Conservation (phyloP, 1,140 invertebrate species). For the Brachionus plicatilis region DNA sequence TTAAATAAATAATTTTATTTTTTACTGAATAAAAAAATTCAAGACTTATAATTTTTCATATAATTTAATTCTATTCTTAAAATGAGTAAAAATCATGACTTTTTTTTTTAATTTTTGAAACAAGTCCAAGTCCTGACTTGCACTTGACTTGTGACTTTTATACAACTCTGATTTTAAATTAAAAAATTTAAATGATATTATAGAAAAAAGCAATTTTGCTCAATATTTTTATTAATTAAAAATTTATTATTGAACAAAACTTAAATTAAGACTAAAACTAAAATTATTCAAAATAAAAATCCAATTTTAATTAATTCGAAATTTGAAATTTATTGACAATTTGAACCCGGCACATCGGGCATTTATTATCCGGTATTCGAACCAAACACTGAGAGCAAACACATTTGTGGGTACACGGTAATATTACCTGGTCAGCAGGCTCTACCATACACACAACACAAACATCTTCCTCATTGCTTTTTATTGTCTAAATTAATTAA, state of each 20-base stretch:
- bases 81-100: too few relatives aligned
- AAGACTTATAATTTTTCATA: too few relatives aligned
- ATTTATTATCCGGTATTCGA: not conserved
- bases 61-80: too few relatives aligned
- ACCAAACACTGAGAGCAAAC: constrained; percentile 9
- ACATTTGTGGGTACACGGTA: constrained; percentile 20
- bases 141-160: too few relatives aligned
- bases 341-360: constrained; percentile 8
- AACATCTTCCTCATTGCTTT: not conserved
- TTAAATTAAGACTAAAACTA: not conserved
- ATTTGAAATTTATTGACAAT: constrained; percentile 20
- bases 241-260: not conserved
- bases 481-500: not conserved
- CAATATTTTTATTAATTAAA: too few relatives aligned
- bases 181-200: too few relatives aligned
- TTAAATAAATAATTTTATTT: too few relatives aligned
- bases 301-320: not conserved
- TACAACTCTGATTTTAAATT: too few relatives aligned
- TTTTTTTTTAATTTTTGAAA: too few relatives aligned
- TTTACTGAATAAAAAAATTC: too few relatives aligned
- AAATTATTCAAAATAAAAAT: not conserved
- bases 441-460: constrained; percentile 1
- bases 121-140: too few relatives aligned
- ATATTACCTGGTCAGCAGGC: not conserved
- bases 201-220: too few relatives aligned